phyloP scores from a whole-genome alignment of 2,113 vertebrate species.

The Dasyurus viverrinus region DNA sequence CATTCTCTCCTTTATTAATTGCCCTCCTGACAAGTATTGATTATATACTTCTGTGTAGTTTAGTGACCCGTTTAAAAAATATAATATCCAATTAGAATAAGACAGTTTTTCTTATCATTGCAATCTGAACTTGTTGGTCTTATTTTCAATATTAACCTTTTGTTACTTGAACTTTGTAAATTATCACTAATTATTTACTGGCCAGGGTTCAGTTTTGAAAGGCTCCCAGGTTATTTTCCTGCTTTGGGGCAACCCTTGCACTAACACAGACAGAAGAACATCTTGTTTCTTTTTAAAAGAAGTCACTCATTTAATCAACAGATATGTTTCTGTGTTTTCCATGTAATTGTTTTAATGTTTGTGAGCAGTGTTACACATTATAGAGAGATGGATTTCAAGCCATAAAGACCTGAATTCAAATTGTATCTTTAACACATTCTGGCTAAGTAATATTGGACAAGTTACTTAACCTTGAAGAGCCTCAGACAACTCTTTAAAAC shows the following conservation, averaged over 20 bases:
- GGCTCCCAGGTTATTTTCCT: neutral
- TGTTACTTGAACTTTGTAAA: neutral
- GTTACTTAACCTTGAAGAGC: neutral
- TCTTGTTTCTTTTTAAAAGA: neutral
- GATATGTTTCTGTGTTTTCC: neutral
- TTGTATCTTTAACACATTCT: neutral
- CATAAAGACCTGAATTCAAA: constrained; percentile 1
- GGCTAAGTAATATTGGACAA: neutral
- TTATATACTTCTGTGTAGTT: constrained; percentile 10
- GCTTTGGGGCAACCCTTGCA: neutral
- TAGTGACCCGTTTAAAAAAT: constrained; percentile 22
- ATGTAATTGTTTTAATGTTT: neutral
- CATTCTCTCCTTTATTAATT: constrained; percentile 51
- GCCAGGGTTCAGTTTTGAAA: neutral
- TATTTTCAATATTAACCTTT: constrained; percentile 18
- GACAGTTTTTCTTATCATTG: constrained; percentile 26
- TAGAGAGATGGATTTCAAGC: neutral
- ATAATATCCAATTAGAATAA: neutral
- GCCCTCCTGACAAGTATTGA: constrained; percentile 15
- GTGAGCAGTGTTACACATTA: neutral
- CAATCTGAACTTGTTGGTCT: constrained; percentile 6
- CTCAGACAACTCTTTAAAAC: neutral
- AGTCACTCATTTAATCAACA: neutral
- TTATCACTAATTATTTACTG: constrained; percentile 1
- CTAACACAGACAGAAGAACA: neutral